Evolutionary conservation across 2,888 invertebrate genomes (phyloP).

Genomic region (Lochmaea capreae): DNA sequence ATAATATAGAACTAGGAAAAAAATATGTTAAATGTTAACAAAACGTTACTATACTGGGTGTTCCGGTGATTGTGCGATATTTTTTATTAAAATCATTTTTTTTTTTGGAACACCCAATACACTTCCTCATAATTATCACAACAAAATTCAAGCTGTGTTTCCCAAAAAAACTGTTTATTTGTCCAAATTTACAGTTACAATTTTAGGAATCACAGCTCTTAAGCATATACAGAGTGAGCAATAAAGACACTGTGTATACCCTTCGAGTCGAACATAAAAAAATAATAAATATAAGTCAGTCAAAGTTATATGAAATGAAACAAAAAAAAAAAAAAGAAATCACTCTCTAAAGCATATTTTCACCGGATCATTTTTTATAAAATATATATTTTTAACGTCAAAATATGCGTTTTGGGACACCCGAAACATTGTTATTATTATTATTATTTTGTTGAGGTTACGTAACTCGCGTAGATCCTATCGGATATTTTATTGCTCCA

Average conservation of each 20-base stretch:
- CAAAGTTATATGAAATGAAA: constrained; percentile 20
- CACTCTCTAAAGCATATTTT: constrained; percentile 21
- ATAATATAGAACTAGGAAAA: neutral
- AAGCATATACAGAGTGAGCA: neutral
- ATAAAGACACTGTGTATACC: neutral
- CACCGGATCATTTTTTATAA: neutral
- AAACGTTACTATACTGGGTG: constrained; percentile 21
- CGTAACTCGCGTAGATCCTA: neutral
- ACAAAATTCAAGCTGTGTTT: neutral
- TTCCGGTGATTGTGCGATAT: constrained; percentile 1
- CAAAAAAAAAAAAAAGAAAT: constrained; percentile 11
- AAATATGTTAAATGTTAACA: constrained; percentile 36
- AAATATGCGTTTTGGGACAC: neutral
- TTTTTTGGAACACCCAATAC: constrained; percentile 23
- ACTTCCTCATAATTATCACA: constrained; percentile 22
- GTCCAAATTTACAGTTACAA: neutral
- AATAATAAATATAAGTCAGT: constrained; percentile 29
- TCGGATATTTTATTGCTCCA: neutral
- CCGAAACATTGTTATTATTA: neutral
- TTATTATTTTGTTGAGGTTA: constrained; percentile 1
- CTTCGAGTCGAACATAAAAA: neutral
- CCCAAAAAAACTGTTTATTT: neutral
- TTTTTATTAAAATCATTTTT: neutral
- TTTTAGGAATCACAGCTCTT: neutral
- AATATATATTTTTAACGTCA: neutral